These are phyloP conservation scores for Maniola jurtina DNA, from an alignment of 1,140 invertebrate species.

Conservation along the genomic window DNA sequence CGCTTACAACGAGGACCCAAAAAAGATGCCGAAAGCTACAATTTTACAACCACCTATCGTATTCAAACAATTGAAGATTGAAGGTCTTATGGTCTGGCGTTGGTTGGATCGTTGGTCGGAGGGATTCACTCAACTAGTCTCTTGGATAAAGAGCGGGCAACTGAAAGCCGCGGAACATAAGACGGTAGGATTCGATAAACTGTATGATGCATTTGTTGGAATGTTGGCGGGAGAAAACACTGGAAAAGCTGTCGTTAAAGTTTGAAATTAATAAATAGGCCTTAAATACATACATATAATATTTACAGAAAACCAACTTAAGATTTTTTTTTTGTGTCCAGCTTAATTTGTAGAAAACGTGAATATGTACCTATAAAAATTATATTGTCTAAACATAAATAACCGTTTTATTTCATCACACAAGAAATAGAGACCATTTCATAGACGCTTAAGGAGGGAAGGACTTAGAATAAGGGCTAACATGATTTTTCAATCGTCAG, in stretches of 20 bases:
- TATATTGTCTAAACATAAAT: no score
- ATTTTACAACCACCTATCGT: conserved; percentile 76
- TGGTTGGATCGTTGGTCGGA: conserved; percentile 58
- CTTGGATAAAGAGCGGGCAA: conserved; percentile 79
- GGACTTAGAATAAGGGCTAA: no score
- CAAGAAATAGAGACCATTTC: no score
- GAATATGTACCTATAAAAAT: no score
- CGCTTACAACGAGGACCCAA: conserved; percentile 59
- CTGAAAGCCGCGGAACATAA: conserved; percentile 78
- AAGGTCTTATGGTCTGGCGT: conserved; percentile 67
- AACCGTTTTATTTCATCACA: no score
- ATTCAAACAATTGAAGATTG: conserved; percentile 70
- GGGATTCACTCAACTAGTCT: conserved; percentile 64
- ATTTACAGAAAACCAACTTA: no score
- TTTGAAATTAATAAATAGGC: conserved; percentile 36
- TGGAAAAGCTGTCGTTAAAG: conserved; percentile 81
- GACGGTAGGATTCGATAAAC: conserved; percentile 80
- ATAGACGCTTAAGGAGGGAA: no score
- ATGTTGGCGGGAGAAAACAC: conserved; percentile 80
- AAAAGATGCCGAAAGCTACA: conserved; percentile 71
- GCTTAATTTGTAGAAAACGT: no score
- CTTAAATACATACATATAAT: no score
- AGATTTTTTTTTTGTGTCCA: no score
- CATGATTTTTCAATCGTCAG: no score
- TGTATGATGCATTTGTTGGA: conserved; percentile 80